Evolutionary conservation across 2,888 invertebrate species (phyloP).

Genomic region (Platypus cylindrus): DNA sequence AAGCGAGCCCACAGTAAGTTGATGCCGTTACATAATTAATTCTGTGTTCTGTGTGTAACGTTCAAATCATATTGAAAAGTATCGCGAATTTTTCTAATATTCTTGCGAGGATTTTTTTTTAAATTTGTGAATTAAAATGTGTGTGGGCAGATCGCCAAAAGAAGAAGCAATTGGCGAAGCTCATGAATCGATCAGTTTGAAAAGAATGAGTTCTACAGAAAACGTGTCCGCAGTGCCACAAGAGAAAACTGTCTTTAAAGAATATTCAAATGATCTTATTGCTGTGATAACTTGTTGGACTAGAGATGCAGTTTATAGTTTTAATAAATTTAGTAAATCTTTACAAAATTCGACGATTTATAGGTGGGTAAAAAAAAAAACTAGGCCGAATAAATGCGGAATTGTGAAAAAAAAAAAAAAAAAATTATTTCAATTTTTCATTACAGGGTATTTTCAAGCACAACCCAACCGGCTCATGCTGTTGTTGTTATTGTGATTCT

Average conservation of each 20-base stretch:
- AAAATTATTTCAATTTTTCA: too few species aligned
- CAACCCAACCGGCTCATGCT: slow-evolving; percentile 70
- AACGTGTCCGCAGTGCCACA: slow-evolving; percentile 4
- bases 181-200: slow-evolving; percentile 4
- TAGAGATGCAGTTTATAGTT: slow-evolving; percentile 21
- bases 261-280: slow-evolving; percentile 23
- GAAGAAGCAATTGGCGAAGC: slow-evolving; percentile 6
- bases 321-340: slow-evolving; percentile 19
- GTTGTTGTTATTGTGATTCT: slow-evolving; percentile 52
- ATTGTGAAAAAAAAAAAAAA: too few species aligned
- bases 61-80: too few species aligned
- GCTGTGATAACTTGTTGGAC: slow-evolving; percentile 27
- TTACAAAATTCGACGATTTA: slow-evolving; percentile 24
- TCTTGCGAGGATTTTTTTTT: too few species aligned
- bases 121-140: too few species aligned
- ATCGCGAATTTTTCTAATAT: too few species aligned
- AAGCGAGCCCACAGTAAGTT: too few species aligned
- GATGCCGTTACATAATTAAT: too few species aligned
- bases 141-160: slow-evolving; percentile 19
- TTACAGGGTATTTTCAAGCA: slow-evolving; percentile 55
- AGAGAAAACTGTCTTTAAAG: slow-evolving; percentile 9
- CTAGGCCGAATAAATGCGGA: too few species aligned
- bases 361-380: slow-evolving; percentile 28
- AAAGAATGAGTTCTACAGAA: slow-evolving; percentile 6
- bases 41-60: too few species aligned